Evolutionary conservation across 2,888 invertebrate genomes (phyloP).

Genomic region (Magallana nippona): DNA sequence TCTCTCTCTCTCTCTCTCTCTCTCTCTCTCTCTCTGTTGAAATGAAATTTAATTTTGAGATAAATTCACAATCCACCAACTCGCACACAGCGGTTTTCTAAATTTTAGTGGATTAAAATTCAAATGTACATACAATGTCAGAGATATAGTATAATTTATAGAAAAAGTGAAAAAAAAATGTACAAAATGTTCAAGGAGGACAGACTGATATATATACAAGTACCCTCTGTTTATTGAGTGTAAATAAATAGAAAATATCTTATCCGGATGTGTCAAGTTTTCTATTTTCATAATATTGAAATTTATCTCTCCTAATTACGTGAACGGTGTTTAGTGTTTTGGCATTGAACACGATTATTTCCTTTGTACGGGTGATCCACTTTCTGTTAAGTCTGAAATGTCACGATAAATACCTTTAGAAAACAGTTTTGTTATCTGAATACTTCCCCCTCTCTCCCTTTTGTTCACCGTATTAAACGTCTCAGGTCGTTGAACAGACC

Average conservation of each 20-base stretch:
- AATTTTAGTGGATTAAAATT: too few species aligned
- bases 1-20: too few species aligned
- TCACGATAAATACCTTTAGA: background rate
- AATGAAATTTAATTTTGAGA: too few species aligned
- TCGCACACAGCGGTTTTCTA: too few species aligned
- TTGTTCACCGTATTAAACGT: background rate
- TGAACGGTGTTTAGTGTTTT: background rate
- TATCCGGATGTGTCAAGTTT: constrained; percentile 30
- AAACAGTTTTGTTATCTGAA: background rate
- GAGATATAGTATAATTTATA: too few species aligned
- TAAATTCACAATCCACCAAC: too few species aligned
- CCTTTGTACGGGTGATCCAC: background rate
- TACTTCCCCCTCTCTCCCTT: background rate
- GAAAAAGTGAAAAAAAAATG: too few species aligned
- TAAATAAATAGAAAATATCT: background rate
- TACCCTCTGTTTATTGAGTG: background rate
- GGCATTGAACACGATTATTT: background rate
- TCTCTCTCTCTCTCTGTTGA: too few species aligned
- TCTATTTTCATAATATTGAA: constrained; percentile 13
- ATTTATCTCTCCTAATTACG: background rate
- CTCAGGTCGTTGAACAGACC: background rate
- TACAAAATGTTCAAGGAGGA: too few species aligned
- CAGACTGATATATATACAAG: background rate
- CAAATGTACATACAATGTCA: too few species aligned
- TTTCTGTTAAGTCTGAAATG: background rate